These are phyloP conservation scores for Anguilla rostrata DNA, from an alignment of 2,113 vertebrate genomes.

Conservation along the genomic window DNA sequence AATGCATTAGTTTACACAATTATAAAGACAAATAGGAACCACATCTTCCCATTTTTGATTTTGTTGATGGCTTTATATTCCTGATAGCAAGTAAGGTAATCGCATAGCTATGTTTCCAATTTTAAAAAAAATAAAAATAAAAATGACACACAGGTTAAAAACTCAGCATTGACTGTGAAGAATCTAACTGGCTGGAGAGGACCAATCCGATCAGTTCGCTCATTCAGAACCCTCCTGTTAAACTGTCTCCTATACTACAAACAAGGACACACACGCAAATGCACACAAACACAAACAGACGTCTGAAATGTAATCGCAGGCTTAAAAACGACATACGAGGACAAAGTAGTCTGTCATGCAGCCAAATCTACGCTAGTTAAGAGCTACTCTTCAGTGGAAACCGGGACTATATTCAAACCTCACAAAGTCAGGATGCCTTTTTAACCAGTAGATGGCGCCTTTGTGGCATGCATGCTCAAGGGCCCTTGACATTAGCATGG, in stretches of 20 bases:
- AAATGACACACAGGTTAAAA: not conserved
- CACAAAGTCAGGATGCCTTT: not conserved
- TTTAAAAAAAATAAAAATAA: not conserved
- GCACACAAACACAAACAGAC: too few relatives aligned
- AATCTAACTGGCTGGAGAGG: not conserved
- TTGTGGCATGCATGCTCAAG: not conserved
- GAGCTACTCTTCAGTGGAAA: not conserved
- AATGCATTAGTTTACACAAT: not conserved
- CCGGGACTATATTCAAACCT: not conserved
- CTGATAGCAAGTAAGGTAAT: slow-evolving; percentile 36
- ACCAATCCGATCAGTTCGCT: not conserved
- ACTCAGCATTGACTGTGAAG: not conserved
- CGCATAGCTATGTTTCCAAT: slow-evolving; percentile 16
- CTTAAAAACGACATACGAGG: not conserved
- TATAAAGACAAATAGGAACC: not conserved
- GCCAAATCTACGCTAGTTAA: too few relatives aligned
- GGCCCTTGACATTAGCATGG: not conserved
- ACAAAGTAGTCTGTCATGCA: not conserved
- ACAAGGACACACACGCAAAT: too few relatives aligned
- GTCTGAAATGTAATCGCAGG: not conserved
- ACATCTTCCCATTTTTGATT: slow-evolving; percentile 7
- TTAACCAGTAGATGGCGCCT: slow-evolving; percentile 1
- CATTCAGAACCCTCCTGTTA: not conserved
- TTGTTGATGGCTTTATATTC: slow-evolving; percentile 67
- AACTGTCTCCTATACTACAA: too few relatives aligned